phyloP scores from a whole-genome alignment of 2,888 invertebrate genomes.

The Trachelus iudaicus region DNA sequence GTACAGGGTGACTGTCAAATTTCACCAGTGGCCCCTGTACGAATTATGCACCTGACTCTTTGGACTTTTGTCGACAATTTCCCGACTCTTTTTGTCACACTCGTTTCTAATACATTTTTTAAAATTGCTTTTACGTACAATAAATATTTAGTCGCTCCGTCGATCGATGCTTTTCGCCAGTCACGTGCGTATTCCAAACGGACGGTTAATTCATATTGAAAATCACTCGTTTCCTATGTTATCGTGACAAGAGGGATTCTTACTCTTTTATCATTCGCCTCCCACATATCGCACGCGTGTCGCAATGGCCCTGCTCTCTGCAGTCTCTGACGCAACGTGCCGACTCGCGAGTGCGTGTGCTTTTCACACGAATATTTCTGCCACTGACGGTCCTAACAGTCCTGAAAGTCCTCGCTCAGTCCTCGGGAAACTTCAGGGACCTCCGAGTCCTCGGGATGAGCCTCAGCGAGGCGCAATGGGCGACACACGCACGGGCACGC shows the following conservation, averaged over 20 bases:
- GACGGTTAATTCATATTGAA: background rate
- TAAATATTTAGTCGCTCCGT: background rate
- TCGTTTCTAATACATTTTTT: background rate
- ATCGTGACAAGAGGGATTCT: background rate
- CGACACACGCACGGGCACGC: background rate
- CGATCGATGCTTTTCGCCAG: background rate
- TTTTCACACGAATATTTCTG: background rate
- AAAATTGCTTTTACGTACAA: background rate
- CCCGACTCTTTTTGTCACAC: background rate
- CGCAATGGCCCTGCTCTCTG: slow-evolving; percentile 1
- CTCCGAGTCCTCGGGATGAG: background rate
- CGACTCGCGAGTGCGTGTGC: background rate
- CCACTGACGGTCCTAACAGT: background rate
- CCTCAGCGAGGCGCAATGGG: background rate
- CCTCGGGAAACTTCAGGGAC: no score
- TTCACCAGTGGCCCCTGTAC: background rate
- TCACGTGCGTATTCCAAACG: background rate
- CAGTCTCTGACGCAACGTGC: background rate
- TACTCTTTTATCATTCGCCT: background rate
- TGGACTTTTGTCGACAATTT: background rate
- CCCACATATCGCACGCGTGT: background rate
- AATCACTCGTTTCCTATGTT: background rate
- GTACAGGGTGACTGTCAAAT: background rate
- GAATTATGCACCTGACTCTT: background rate
- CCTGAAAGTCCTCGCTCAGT: background rate